These are phyloP conservation scores for Bombus superbus DNA, from an alignment of 1,140 invertebrate genomes.

Conservation along the genomic window DNA sequence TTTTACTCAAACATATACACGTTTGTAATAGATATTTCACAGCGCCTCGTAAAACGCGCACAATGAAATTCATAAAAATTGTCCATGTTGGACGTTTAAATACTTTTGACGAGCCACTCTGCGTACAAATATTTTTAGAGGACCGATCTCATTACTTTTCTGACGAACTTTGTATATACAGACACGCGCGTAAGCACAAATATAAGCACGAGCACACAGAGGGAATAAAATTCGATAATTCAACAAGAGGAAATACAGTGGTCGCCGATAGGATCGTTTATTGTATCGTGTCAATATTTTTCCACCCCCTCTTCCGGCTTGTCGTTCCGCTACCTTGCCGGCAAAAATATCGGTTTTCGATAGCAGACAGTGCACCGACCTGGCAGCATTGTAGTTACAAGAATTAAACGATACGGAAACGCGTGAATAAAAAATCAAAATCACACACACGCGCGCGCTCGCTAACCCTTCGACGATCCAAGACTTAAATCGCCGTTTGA, in stretches of 20 bases:
- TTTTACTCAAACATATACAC: no score
- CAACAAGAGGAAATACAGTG: slow-evolving; percentile 1
- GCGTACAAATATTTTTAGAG: background rate
- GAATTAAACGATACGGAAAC: slow-evolving; percentile 31
- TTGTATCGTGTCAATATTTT: slow-evolving; percentile 49
- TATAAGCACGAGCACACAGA: background rate
- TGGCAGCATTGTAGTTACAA: background rate
- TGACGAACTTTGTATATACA: background rate
- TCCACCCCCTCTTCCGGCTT: background rate
- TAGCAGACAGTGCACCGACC: slow-evolving; percentile 30
- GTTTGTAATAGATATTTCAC: background rate
- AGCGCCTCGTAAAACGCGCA: no score
- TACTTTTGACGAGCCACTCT: background rate
- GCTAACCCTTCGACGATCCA: background rate
- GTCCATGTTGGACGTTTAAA: background rate
- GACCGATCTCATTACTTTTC: background rate
- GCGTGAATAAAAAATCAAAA: slow-evolving; percentile 4
- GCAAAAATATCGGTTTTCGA: slow-evolving; percentile 52
- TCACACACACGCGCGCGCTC: background rate
- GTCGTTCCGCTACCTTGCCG: background rate
- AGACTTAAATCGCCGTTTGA: background rate
- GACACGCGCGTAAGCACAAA: background rate
- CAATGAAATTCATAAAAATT: background rate
- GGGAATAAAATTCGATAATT: slow-evolving; percentile 34
- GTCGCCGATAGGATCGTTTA: slow-evolving; percentile 20